phyloP scores from a whole-genome alignment of 2,888 invertebrate species.

The Alviniconcha strummeri region DNA sequence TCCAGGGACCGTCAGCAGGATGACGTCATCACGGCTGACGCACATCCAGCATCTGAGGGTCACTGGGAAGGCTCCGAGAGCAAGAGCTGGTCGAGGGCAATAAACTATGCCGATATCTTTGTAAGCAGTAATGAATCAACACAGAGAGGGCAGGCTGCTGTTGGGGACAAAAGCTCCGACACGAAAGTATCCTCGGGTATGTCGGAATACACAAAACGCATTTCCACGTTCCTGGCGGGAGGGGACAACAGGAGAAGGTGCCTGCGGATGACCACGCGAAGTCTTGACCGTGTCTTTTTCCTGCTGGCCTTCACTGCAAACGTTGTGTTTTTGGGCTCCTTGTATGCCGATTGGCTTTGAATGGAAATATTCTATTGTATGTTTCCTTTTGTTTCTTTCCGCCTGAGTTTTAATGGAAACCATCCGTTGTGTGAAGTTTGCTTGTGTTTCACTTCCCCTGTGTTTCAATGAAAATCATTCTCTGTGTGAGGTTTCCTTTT shows the following conservation, averaged over 20 bases:
- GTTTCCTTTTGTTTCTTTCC: too few relatives aligned
- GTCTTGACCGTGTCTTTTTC: neutral
- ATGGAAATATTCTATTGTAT: too few relatives aligned
- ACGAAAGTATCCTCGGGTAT: too few relatives aligned
- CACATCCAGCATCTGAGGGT: neutral
- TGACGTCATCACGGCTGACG: neutral
- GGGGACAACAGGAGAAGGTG: neutral
- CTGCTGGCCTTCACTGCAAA: neutral
- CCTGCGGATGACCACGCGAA: neutral
- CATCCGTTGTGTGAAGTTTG: too few relatives aligned
- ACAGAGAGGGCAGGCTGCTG: too few relatives aligned
- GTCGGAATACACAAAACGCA: neutral
- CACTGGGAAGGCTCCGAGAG: neutral
- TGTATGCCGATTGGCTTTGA: neutral
- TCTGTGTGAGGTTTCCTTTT: too few relatives aligned
- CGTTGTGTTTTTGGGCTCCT: neutral
- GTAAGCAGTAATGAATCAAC: neutral
- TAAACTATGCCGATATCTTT: neutral
- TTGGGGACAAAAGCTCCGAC: neutral
- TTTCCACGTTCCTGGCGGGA: neutral
- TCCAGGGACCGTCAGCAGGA: constrained; percentile 11
- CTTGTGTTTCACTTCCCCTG: too few relatives aligned
- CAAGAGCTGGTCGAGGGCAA: too few relatives aligned
- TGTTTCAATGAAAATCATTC: too few relatives aligned
- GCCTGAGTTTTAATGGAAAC: too few relatives aligned